Evolutionary conservation across 2,797 vertebrate species (phyloP), one percentile per base, ranked within the genome.

Genomic region (Myotis daubentonii): DNA sequence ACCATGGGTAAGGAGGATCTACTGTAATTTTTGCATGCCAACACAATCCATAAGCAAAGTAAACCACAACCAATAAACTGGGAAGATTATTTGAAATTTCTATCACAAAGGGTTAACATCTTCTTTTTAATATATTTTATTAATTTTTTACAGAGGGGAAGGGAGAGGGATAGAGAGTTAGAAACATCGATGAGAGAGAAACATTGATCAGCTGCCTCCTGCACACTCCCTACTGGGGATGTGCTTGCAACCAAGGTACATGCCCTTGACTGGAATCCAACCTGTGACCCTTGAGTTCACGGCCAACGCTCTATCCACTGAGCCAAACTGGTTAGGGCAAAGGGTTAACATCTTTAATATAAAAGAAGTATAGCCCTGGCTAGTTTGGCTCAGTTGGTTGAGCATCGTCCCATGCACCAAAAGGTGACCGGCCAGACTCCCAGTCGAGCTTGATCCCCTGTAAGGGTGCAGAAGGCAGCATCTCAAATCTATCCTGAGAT

Each of bases 361-460:
- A 5, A 75, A 91, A 75, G 55, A 20, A 41, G 60, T 33, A 22
- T 25, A 65, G 60, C 60, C 28, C 60, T n/a, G 13, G 30, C 62
- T 16, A n/a, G 62, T n/a, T 30, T 65, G 62, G 30, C 62, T 30
- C 30, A 8, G 15, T 16, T 30, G 62, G 30, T n/a, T 30, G 62
- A 65, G 62, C 62, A 17, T n/a, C 30, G 2, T 65, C 62, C 28
- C 28, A 15, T 30, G 62, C 30, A 62, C 62, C 62, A 65, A n/a
- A 65, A n/a, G 62, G 62, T 17, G 57, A 28, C 57, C 5, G 2
- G 57, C 25, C 60, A 62, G 28, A 62, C 28, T 28, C 12, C 12
- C 5, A 30, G 12, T 30, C 0, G 2, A 62, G 62, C 15, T n/a
- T 3, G 30, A n/a, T n/a, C 30, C 62, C 28, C 2, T 1, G 15